Evolutionary conservation across 2,888 invertebrate species (phyloP).

Genomic region (Leucozona laternaria): DNA sequence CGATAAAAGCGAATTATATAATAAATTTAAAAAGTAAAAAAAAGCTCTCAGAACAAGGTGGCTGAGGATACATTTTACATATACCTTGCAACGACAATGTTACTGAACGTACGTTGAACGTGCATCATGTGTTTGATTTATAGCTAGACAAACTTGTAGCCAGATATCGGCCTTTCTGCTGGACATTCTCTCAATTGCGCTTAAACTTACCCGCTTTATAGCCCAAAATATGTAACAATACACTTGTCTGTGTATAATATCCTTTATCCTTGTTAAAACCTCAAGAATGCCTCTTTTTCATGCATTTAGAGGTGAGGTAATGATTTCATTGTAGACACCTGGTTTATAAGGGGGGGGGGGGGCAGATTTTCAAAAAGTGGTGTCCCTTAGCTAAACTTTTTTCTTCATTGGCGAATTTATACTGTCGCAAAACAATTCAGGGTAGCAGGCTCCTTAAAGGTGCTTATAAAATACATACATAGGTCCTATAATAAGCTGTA

Average conservation of each 20-base stretch:
- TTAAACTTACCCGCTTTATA: slow-evolving; percentile 27
- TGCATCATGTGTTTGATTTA: slow-evolving; percentile 60
- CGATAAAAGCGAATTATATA: slow-evolving; percentile 71
- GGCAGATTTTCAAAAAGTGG: not conserved
- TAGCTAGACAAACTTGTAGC: slow-evolving; percentile 23
- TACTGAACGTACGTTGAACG: slow-evolving; percentile 21
- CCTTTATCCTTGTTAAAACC: slow-evolving; percentile 7
- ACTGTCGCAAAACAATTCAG: not conserved
- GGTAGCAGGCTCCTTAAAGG: not conserved
- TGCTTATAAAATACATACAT: no score
- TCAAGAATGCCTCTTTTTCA: slow-evolving; percentile 23
- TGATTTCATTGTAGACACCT: slow-evolving; percentile 54
- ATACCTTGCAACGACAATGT: slow-evolving; percentile 40
- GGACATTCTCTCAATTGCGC: slow-evolving; percentile 46
- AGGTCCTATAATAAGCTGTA: no score
- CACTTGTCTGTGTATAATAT: not conserved
- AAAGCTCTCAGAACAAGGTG: slow-evolving; percentile 44
- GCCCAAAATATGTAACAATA: slow-evolving; percentile 6
- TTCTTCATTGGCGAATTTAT: not conserved
- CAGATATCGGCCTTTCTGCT: slow-evolving; percentile 4
- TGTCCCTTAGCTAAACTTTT: not conserved
- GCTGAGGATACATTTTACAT: slow-evolving; percentile 29
- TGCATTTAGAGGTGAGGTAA: slow-evolving; percentile 37
- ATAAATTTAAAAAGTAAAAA: slow-evolving; percentile 61
- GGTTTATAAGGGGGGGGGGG: slow-evolving; percentile 26